Evolutionary conservation across 37 sponge, comb jelly and placozoan species (phyloP).

Genomic region (Aplysina aerophoba): DNA sequence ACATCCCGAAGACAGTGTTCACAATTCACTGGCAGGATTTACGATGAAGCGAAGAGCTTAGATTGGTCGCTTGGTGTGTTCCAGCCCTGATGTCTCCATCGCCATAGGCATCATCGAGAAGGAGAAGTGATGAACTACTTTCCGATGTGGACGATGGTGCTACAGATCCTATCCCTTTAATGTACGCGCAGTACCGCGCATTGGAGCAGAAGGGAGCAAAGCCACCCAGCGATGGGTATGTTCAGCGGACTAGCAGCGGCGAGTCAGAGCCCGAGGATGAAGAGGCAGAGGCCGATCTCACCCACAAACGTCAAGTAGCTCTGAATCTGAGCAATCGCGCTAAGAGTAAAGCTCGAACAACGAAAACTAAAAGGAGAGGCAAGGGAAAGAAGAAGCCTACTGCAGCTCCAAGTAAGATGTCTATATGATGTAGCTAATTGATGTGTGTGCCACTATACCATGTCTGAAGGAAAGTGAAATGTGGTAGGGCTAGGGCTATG

Average conservation of each 20-base stretch:
- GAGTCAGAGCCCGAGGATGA: not conserved
- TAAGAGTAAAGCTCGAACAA: not conserved
- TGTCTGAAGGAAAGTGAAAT: no score
- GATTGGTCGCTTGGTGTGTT: not conserved
- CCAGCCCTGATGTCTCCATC: not conserved
- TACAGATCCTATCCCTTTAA: not conserved
- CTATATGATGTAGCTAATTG: not conserved
- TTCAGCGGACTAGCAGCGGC: not conserved
- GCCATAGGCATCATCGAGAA: slow-evolving; percentile 10
- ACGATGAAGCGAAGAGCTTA: no score
- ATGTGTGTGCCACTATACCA: not conserved
- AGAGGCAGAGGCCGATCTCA: not conserved
- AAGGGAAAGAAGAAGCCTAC: not conserved
- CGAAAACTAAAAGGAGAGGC: not conserved
- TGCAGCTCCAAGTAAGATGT: not conserved
- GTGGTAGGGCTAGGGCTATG: no score
- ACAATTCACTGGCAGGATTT: not conserved
- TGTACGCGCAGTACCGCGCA: not conserved
- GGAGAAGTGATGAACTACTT: not conserved
- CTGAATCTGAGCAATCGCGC: slow-evolving; percentile 8
- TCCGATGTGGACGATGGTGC: not conserved
- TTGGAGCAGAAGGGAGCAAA: slow-evolving; percentile 4
- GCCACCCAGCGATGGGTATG: not conserved
- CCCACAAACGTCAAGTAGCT: not conserved
- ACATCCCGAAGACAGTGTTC: slow-evolving; percentile 1